Conservation (phyloP, 2,797 vertebrate genomes). For the Chaunax sp. region DNA sequence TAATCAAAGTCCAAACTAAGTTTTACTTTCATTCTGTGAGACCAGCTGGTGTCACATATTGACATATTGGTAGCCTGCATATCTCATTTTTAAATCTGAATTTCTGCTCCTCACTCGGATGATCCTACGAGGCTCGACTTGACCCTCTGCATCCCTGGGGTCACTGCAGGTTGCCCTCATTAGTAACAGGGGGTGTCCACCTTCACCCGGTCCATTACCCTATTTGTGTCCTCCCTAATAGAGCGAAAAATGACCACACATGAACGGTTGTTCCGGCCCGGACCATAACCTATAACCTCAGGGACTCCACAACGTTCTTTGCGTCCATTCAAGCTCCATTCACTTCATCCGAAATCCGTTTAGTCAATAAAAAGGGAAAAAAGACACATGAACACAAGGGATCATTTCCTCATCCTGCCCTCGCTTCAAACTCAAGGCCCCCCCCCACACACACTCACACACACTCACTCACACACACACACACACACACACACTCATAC, state of each 20-base stretch:
- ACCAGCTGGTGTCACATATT: background rate
- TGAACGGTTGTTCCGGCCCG: slow-evolving; percentile 41
- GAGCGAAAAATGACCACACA: slow-evolving; percentile 72
- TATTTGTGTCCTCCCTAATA: slow-evolving; percentile 53
- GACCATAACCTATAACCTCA: slow-evolving; percentile 71
- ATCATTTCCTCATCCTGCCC: slow-evolving; percentile 59
- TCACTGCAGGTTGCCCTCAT: slow-evolving; percentile 76
- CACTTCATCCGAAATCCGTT: slow-evolving; percentile 60
- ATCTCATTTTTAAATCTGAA: slow-evolving; percentile 17
- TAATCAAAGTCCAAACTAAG: too few relatives aligned
- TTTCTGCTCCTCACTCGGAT: slow-evolving; percentile 43
- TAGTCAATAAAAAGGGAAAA: slow-evolving; percentile 60
- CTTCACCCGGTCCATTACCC: slow-evolving; percentile 54
- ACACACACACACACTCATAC: slow-evolving; percentile 22
- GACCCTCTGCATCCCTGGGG: slow-evolving; percentile 56
- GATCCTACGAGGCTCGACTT: slow-evolving; percentile 47
- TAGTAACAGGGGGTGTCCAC: slow-evolving; percentile 65
- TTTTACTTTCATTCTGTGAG: too few relatives aligned
- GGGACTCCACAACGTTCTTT: slow-evolving; percentile 50
- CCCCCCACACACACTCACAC: slow-evolving; percentile 23
- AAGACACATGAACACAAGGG: slow-evolving; percentile 58
- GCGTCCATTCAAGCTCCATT: slow-evolving; percentile 61
- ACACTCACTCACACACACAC: slow-evolving; percentile 20
- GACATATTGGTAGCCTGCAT: background rate
- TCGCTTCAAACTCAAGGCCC: slow-evolving; percentile 21